A percentile compares a stretch with the other conserved stretches of the same genome.
Conservation (phyloP, 2,113 vertebrate species). For the Symphodus melops region DNA sequence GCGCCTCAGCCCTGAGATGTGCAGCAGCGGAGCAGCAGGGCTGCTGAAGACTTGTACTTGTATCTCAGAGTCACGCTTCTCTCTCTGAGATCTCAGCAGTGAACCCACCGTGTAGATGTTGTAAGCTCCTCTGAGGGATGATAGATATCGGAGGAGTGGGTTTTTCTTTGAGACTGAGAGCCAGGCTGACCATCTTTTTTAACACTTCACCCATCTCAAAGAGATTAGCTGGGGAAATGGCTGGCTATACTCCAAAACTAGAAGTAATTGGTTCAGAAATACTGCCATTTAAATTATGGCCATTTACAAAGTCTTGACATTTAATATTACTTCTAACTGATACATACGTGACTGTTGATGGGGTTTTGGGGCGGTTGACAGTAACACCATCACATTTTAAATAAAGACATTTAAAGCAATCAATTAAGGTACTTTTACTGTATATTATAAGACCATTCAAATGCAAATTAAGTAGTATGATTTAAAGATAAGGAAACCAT, state of each 20-base stretch:
- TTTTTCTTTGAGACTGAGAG: constrained; percentile 36
- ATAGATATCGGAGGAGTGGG: constrained; percentile 13
- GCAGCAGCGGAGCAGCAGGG: constrained; percentile 65
- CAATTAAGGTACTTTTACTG: not conserved
- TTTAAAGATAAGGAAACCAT: not conserved
- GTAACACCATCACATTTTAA: not conserved
- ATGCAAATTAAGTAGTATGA: not conserved
- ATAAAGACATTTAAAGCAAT: not conserved
- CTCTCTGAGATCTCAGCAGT: constrained; percentile 51
- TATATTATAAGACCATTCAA: not conserved
- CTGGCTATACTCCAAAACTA: not conserved
- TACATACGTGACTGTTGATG: constrained; percentile 19
- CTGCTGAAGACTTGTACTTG: constrained; percentile 56
- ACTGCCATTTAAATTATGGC: constrained; percentile 34
- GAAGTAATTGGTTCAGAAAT: constrained; percentile 6
- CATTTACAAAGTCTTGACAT: constrained; percentile 1
- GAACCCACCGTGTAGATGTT: constrained; percentile 25
- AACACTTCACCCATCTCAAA: constrained; percentile 11
- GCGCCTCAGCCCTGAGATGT: constrained; percentile 69
- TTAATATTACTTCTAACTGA: not conserved
- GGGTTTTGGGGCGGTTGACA: not conserved
- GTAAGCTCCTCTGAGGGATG: constrained; percentile 30
- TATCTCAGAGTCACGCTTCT: constrained; percentile 64
- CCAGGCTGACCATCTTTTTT: constrained; percentile 14
- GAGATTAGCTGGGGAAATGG: constrained; percentile 4